Conservation (phyloP, 1,140 invertebrate species). For the Psilanteris sp. region DNA sequence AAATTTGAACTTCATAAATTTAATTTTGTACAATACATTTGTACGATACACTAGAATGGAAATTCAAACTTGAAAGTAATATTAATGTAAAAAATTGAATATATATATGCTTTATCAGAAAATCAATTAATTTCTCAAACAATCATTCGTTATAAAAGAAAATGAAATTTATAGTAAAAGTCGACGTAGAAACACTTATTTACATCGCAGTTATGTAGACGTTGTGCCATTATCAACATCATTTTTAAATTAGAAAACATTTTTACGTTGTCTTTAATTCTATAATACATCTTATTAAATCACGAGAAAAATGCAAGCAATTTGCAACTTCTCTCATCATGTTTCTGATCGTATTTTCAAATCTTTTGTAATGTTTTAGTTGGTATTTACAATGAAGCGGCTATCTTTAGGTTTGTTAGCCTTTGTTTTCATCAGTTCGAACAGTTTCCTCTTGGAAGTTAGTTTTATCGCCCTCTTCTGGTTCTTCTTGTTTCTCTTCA, state of each 20-base stretch:
- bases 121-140: not conserved
- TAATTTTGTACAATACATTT: too few species aligned
- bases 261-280: conserved; percentile 2
- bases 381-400: conserved; percentile 49
- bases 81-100: too few species aligned
- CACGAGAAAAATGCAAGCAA: not conserved
- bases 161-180: conserved; percentile 22
- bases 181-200: conserved; percentile 39
- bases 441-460: conserved; percentile 49
- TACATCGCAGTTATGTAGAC: conserved; percentile 16
- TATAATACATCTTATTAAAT: conserved; percentile 3
- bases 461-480: conserved; percentile 59
- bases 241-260: not conserved
- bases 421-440: conserved; percentile 63
- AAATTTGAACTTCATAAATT: too few species aligned
- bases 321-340: too few species aligned
- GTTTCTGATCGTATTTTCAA: not conserved
- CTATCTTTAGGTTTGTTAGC: conserved; percentile 64
- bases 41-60: too few species aligned
- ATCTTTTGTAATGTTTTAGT: not conserved
- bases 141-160: conserved; percentile 11
- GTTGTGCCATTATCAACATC: not conserved
- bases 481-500: conserved; percentile 24
- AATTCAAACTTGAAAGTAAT: too few species aligned
- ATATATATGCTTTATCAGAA: too few species aligned